Evolutionary conservation across 1,140 invertebrate genomes (phyloP), one percentile per base, ranked within the genome.

Genomic region (Drosophila virilis): DNA sequence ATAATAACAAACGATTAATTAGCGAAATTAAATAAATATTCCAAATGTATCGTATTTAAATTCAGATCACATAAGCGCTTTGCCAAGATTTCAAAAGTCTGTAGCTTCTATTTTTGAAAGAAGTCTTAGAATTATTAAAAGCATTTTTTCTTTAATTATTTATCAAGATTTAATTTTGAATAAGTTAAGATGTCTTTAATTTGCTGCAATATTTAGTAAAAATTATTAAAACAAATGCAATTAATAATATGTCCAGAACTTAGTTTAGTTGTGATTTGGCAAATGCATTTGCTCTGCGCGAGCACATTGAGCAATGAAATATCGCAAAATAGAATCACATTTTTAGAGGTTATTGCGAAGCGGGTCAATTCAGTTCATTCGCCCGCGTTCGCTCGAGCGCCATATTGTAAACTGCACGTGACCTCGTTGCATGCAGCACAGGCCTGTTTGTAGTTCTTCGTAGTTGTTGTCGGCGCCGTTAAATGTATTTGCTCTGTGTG

Each of bases 281-380:
- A 32, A 8, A 55, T 46, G 32, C 17, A 38, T 42, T 28, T 15
- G 9, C 15, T n/a, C 35, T 51, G 12, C 40, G 5, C 40, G 43
- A 12, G 42, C 52, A 57, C 32, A 32, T 42, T 42, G 40, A 12
- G n/a, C n/a, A 6, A 35, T 15, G 33, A n/a, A 45, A 35, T 58
- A 58, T 60, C 57, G 46, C 9, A 52, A 60, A 69, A 60, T 32
- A 42, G 66, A 69, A 69, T 69, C 54, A 59, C 42, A 71, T 61
- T 79, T 84, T 86, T 90, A 90, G 84, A 91, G 89, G 89, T 91
- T 85, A 86, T 74, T 61, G 12, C 79, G 74, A 91, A 91, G 84
- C 89, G 77, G 89, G 89, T 91, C 84, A 89, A 90, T 83, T 89
- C 79, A 91, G 89, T 91, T 89, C 89, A 89, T 91, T 91, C 89